Percentiles rank a stretch among this genome's conserved stretches.
Evolutionary conservation across 2,888 invertebrate species (phyloP).

Genomic region (Philopedon plagiatum): DNA sequence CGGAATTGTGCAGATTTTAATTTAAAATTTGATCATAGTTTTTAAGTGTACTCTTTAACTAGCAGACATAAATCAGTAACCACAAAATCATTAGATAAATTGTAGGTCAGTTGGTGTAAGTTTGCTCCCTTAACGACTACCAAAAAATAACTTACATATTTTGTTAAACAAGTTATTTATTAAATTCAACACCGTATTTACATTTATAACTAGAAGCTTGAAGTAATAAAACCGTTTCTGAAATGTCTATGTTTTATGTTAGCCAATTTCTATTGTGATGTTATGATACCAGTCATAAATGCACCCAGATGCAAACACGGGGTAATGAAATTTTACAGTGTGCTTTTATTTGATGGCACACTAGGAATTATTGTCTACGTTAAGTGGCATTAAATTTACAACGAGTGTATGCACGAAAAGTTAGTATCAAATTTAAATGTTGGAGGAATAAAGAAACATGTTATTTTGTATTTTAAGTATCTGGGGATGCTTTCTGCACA

Average conservation of each 20-base stretch:
- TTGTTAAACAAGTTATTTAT: no score
- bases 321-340: slow-evolving; percentile 6
- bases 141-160: no score
- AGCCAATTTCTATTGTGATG: slow-evolving; percentile 1
- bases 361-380: neutral
- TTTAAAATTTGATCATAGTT: no score
- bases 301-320: neutral
- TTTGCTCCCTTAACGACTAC: no score
- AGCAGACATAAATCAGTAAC: no score
- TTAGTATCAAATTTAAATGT: neutral
- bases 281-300: neutral
- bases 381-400: neutral
- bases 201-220: neutral
- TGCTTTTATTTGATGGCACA: neutral
- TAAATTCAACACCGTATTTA: neutral
- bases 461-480: no score
- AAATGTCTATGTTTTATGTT: neutral
- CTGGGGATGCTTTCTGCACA: no score
- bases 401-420: neutral
- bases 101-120: no score
- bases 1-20: no score
- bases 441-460: neutral
- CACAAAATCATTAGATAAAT: no score
- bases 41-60: no score
- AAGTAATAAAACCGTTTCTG: neutral